Conservation (phyloP, 1,140 invertebrate genomes). For the Thalassaphorura encarpata region DNA sequence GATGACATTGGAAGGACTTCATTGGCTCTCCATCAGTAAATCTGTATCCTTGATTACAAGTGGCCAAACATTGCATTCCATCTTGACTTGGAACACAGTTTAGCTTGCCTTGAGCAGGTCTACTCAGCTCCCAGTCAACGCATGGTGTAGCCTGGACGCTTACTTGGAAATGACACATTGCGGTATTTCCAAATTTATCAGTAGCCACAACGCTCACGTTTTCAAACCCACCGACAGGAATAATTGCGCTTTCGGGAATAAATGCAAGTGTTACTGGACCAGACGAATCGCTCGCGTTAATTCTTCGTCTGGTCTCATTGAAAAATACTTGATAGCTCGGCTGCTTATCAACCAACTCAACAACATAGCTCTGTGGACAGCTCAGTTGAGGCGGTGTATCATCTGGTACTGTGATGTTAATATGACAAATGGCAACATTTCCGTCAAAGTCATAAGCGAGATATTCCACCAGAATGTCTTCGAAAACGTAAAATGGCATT, state of each 20-base stretch:
- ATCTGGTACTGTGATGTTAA: constrained; percentile 67
- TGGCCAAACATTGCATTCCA: constrained; percentile 77
- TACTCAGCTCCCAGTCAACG: constrained; percentile 83
- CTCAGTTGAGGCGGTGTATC: constrained; percentile 85
- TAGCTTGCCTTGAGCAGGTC: constrained; percentile 74
- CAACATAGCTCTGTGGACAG: constrained; percentile 91
- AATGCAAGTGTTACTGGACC: constrained; percentile 75
- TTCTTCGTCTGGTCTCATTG: constrained; percentile 73
- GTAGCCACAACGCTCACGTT: constrained; percentile 86
- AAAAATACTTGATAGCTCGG: constrained; percentile 85
- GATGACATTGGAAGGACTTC: constrained; percentile 75
- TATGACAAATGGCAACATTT: constrained; percentile 92
- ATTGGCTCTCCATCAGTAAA: constrained; percentile 82
- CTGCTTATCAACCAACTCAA: constrained; percentile 79
- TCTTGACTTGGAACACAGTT: constrained; percentile 62
- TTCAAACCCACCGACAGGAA: constrained; percentile 81
- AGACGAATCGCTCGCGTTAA: constrained; percentile 80
- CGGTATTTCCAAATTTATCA: constrained; percentile 76
- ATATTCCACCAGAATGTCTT: constrained; percentile 88
- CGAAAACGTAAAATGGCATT: constrained; percentile 72
- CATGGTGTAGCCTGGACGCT: constrained; percentile 86
- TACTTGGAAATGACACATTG: constrained; percentile 87
- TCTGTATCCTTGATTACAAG: constrained; percentile 77
- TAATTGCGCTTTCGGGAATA: constrained; percentile 71
- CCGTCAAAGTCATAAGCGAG: constrained; percentile 93